A percentile compares a stretch with the other conserved stretches of the same genome.
These are phyloP conservation scores for Ericerus pela DNA, from an alignment of 1,140 invertebrate genomes.

Conservation along the genomic window DNA sequence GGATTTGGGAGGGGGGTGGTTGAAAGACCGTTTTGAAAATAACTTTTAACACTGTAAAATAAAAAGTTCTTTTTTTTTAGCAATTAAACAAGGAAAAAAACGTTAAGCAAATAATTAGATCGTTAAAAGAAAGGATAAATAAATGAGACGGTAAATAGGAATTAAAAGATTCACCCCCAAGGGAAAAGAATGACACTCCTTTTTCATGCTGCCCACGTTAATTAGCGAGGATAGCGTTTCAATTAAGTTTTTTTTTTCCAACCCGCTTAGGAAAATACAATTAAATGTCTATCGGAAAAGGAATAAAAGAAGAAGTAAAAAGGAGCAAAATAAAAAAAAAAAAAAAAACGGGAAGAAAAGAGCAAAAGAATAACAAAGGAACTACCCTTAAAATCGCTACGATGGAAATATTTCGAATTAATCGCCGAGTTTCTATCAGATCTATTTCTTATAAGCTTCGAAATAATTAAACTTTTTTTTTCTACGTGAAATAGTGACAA, in stretches of 20 bases:
- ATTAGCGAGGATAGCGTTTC: constrained; percentile 9
- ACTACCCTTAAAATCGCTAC: no score
- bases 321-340: no score
- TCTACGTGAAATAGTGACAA: no score
- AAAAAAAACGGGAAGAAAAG: no score
- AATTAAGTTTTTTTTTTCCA: constrained; percentile 6
- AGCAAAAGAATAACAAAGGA: no score
- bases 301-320: background rate
- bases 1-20: no score
- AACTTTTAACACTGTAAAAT: constrained; percentile 7
- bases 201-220: constrained; percentile 11
- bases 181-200: constrained; percentile 11
- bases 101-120: constrained; percentile 12
- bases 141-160: constrained; percentile 11
- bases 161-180: constrained; percentile 10
- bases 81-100: constrained; percentile 9
- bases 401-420: no score
- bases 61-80: constrained; percentile 8
- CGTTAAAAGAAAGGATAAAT: constrained; percentile 10
- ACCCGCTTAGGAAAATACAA: constrained; percentile 2
- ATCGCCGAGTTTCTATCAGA: no score
- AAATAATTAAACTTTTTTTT: no score
- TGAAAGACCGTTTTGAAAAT: constrained; percentile 1
- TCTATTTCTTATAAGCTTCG: no score
- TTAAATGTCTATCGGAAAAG: constrained; percentile 5